Evolutionary conservation across 2,888 invertebrate species (phyloP), one percentile per base, ranked within the genome.

Genomic region (Antitype chi): DNA sequence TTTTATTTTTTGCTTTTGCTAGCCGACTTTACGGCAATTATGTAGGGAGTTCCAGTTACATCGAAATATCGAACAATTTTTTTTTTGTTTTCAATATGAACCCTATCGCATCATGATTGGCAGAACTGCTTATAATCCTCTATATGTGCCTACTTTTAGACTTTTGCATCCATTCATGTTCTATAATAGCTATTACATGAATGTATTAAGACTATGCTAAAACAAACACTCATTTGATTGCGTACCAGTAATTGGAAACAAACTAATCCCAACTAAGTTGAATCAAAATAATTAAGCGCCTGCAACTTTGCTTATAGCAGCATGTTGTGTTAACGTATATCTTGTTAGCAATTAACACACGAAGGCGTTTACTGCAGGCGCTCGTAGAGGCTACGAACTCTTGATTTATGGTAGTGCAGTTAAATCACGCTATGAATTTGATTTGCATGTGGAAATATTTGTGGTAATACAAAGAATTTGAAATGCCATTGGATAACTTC

Each of bases 291-390:
- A 85, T 80, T 72, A 80, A 88, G 83, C 86, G 89, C 89, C 89
- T 90, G 75, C 20, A 67, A 67, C 73, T 78, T 82, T 70, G 64
- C 59, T 63, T 69, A 70, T 72, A 87, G 88, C 87, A 89, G 79
- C 85, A 80, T 74, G 78, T 71, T 70, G 78, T 86, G 17, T 55
- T 11, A 53, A 55, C 72, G 23, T 62, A 76, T 82, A 89, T 87
- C 85, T 86, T 77, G 76, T 82, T 86, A 81, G 89, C 80, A 82
- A 87, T 90, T 86, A 87, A 82, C 52, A 79, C 77, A 79, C 82
- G 87, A 87, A 89, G 88, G 87, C 87, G 86, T 80, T 89, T 80
- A 59, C 57, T 9, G 63, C 66, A 43, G 57, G 25, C 81, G 66
- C 15, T 53, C 20, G 68, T 47, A 38, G 20, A 55, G 25, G 53